These are phyloP conservation scores for Drosophila borborema DNA, from an alignment of 2,888 invertebrate genomes.

Conservation along the genomic window DNA sequence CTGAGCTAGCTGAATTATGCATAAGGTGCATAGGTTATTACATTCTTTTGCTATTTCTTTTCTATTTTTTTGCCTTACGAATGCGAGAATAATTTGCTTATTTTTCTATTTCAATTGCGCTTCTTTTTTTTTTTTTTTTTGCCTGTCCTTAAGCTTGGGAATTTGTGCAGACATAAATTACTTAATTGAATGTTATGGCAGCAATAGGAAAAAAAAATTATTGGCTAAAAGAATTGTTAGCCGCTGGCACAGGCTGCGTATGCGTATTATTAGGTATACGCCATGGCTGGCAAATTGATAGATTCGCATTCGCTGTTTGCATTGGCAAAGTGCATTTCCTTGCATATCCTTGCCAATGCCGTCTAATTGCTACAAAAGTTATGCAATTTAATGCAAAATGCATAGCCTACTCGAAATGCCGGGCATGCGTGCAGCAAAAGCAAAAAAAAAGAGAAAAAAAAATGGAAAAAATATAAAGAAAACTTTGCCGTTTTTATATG, in stretches of 20 bases:
- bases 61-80: constrained; percentile 6
- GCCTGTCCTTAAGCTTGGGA: constrained; percentile 56
- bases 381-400: constrained; percentile 80
- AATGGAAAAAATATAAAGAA: constrained; percentile 10
- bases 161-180: constrained; percentile 70
- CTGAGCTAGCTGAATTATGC: constrained; percentile 40
- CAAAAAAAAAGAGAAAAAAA: constrained; percentile 9
- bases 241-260: constrained; percentile 55
- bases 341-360: constrained; percentile 48
- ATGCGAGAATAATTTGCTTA: constrained; percentile 60
- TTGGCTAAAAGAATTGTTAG: constrained; percentile 30
- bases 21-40: constrained; percentile 42
- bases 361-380: constrained; percentile 78
- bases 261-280: constrained; percentile 69
- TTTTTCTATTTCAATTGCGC: constrained; percentile 16
- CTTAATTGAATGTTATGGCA: constrained; percentile 63
- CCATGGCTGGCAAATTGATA: constrained; percentile 64
- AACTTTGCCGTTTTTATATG: constrained; percentile 69
- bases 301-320: constrained; percentile 67
- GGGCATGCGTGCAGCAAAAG: constrained; percentile 78
- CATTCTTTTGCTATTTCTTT: background rate
- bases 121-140: constrained; percentile 18
- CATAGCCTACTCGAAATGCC: constrained; percentile 67
- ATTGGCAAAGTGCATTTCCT: constrained; percentile 44
- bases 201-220: background rate